phyloP scores from a whole-genome alignment of 2,888 invertebrate genomes.

The Thysanoteuthis rhombus region DNA sequence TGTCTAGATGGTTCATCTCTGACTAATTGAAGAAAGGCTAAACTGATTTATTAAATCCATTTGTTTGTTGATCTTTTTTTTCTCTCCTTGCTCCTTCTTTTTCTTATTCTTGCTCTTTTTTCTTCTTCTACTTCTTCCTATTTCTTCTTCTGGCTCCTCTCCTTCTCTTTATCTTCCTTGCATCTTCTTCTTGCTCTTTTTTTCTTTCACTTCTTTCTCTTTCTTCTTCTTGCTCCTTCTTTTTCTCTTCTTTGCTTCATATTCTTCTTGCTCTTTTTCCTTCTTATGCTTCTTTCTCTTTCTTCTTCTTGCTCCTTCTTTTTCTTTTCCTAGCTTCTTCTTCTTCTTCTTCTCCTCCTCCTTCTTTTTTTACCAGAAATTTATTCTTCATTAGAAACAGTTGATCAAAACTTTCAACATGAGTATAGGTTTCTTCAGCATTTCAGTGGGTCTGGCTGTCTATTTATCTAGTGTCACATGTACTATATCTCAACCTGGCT shows the following conservation, averaged over 20 bases:
- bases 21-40: not conserved
- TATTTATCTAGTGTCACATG: too few species aligned
- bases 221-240: not conserved
- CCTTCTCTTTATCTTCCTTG: not conserved
- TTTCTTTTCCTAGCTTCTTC: not conserved
- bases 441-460: too few species aligned
- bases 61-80: not conserved
- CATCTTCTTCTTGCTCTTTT: not conserved
- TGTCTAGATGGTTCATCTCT: not conserved
- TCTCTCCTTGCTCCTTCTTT: not conserved
- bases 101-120: not conserved
- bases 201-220: not conserved
- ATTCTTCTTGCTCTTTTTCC: not conserved
- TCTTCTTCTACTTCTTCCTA: slow-evolving; percentile 36
- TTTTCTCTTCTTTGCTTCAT: not conserved
- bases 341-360: not conserved
- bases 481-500: too few species aligned
- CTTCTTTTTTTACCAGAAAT: not conserved
- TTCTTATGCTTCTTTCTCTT: not conserved
- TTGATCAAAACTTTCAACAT: too few species aligned
- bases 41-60: not conserved
- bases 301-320: not conserved
- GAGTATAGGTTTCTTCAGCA: too few species aligned
- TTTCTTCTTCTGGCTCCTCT: slow-evolving; percentile 27
- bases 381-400: too few species aligned